A percentile compares a stretch with the other conserved stretches of the same genome.
Evolutionary conservation across 2,113 vertebrate genomes (phyloP).

Genomic region (zebrafish (Danio rerio)): DNA sequence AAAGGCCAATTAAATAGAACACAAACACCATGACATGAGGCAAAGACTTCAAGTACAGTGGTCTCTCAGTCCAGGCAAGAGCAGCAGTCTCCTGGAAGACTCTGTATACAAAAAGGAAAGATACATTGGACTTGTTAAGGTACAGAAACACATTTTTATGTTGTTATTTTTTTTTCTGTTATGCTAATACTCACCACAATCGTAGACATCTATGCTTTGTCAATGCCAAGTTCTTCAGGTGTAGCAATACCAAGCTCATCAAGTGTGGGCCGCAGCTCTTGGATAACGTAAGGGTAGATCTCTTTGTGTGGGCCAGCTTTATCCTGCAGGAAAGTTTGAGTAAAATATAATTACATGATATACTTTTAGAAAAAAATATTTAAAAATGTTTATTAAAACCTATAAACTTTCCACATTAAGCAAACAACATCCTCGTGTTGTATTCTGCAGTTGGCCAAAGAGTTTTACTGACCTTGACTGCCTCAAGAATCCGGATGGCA

Average conservation of each 20-base stretch:
- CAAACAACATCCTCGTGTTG: not conserved
- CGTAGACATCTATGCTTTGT: conserved; percentile 82
- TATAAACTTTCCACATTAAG: not conserved
- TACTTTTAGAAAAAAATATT: too few species aligned
- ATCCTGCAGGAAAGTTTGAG: conserved; percentile 76
- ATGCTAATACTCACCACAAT: conserved; percentile 50
- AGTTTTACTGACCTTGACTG: conserved; percentile 86
- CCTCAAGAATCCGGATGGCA: conserved; percentile 93
- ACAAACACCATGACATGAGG: conserved; percentile 64
- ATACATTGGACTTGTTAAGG: not conserved
- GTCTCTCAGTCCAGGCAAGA: conserved; percentile 55
- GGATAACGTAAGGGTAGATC: conserved; percentile 95
- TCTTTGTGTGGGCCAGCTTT: conserved; percentile 96
- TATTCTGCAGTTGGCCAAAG: not conserved
- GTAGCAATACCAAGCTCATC: conserved; percentile 94
- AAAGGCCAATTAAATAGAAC: conserved; percentile 78
- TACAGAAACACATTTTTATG: not conserved
- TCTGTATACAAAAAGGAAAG: conserved; percentile 56
- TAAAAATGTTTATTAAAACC: too few species aligned
- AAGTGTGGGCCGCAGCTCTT: conserved; percentile 92
- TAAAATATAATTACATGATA: not conserved
- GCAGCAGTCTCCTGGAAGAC: conserved; percentile 49
- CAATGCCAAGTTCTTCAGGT: conserved; percentile 94
- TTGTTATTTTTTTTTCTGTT: not conserved
- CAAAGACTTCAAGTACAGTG: conserved; percentile 69